Conservation (phyloP, 2,888 invertebrate species). For the Cyclophora albipunctata region DNA sequence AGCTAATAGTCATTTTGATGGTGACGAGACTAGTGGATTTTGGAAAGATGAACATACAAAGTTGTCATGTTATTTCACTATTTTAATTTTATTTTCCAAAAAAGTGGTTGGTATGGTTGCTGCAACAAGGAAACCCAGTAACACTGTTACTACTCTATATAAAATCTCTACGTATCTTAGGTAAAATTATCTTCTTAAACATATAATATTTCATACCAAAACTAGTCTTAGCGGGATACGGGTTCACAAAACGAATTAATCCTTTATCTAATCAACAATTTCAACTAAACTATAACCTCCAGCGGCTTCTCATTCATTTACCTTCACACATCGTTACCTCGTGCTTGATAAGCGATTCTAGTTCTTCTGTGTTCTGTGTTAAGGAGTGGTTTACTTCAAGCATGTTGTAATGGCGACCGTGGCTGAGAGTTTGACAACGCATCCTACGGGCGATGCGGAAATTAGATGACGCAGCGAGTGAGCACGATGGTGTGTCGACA, state of each 20-base stretch:
- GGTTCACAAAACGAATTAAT: not conserved
- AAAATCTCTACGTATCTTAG: too few relatives aligned
- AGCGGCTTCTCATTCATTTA: slow-evolving; percentile 20
- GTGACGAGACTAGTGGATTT: too few relatives aligned
- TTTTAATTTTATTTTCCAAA: too few relatives aligned
- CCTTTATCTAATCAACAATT: slow-evolving; percentile 3
- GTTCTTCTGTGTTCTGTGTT: slow-evolving; percentile 8
- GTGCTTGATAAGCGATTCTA: slow-evolving; percentile 5
- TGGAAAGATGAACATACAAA: too few relatives aligned
- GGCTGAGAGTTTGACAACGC: slow-evolving; percentile 35
- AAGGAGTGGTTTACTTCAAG: not conserved
- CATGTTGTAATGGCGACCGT: slow-evolving; percentile 9
- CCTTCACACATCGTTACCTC: slow-evolving; percentile 20
- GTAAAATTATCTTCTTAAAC: too few relatives aligned
- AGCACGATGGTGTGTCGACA: slow-evolving; percentile 8
- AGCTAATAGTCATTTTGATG: too few relatives aligned
- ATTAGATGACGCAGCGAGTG: slow-evolving; percentile 48
- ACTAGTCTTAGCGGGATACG: not conserved
- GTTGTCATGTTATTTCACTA: too few relatives aligned
- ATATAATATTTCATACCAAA: not conserved
- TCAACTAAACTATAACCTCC: slow-evolving; percentile 6
- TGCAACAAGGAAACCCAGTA: too few relatives aligned
- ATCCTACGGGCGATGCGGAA: slow-evolving; percentile 44
- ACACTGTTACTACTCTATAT: too few relatives aligned
- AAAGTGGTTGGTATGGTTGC: too few relatives aligned